Conservation (phyloP, 2,113 vertebrate species). For the Sphyrna mokarran region DNA sequence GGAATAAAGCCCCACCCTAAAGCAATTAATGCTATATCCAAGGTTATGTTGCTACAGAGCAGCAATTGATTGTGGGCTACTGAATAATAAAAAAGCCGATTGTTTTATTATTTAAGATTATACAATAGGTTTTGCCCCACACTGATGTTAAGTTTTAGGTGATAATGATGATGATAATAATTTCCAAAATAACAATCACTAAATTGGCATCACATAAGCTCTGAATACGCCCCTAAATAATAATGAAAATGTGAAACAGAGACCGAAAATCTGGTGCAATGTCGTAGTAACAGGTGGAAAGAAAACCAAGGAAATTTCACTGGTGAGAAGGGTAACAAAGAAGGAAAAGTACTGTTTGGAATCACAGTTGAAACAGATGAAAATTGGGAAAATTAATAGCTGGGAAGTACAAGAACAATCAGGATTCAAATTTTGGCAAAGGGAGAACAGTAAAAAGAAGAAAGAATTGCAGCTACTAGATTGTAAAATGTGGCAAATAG, state of each 20-base stretch:
- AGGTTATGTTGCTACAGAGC: background rate
- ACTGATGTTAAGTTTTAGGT: background rate
- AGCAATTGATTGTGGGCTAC: background rate
- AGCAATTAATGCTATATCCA: background rate
- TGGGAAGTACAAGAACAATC: background rate
- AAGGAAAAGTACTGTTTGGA: background rate
- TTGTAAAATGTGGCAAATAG: background rate
- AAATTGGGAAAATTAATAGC: background rate
- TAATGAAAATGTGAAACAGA: background rate
- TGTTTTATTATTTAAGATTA: constrained; percentile 3
- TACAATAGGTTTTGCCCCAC: background rate
- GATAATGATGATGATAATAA: background rate
- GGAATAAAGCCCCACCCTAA: background rate
- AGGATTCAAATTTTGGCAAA: background rate
- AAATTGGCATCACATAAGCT: background rate
- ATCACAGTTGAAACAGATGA: background rate
- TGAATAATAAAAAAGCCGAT: background rate
- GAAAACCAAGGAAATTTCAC: background rate
- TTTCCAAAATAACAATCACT: background rate
- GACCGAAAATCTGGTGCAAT: background rate
- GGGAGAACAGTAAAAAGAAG: background rate
- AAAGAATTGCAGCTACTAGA: background rate
- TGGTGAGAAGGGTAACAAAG: background rate
- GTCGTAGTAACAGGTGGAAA: background rate
- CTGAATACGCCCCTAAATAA: background rate